Evolutionary conservation across 2,888 invertebrate genomes (phyloP), one percentile per base, ranked within the genome.

Genomic region (Brachypterus glaber): DNA sequence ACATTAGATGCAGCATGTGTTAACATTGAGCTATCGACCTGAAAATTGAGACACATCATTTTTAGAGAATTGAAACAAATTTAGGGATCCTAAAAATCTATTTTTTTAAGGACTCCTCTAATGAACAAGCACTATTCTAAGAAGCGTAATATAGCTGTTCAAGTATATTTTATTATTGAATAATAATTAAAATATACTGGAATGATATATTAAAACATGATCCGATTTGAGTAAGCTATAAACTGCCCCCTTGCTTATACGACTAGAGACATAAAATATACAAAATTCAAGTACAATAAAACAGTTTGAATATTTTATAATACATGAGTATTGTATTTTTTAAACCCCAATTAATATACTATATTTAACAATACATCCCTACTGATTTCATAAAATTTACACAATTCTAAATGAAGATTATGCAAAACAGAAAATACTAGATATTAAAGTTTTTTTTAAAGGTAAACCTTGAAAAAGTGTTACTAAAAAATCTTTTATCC

Each of bases 211-310:
- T 25, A 34, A 37, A 45, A 50, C 42, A 53, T 49, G 49, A 45
- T 39, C 45, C 44, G 36, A 39, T 32, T 43, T 45, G 35, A 44
- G 47, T 47, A 55, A 61, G 59, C 60, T 57, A 55, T 54, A 58
- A 62, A 62, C 63, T 63, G 63, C 64, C 64, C 62, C 63, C 60
- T 63, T 63, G 61, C 62, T 60, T 55, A 59, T 37, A 35, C 41
- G 26, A n/a, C 17, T 31, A 17, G 17, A 35, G 14, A n/a, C n/a
- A n/a, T n/a, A n/a, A n/a, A n/a, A n/a, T n/a, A n/a, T n/a, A n/a
- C n/a, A n/a, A n/a, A n/a, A n/a, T n/a, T n/a, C n/a, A n/a, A n/a
- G n/a, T n/a, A n/a, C n/a, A n/a, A n/a, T n/a, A n/a, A n/a, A n/a
- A n/a, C n/a, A n/a, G n/a, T n/a, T n/a, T n/a, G n/a, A n/a, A n/a